Percentiles rank a stretch among this genome's conserved stretches.
These are phyloP conservation scores for Tychaedon coryphoeus DNA, from an alignment of 2,113 vertebrate species.

Conservation along the genomic window DNA sequence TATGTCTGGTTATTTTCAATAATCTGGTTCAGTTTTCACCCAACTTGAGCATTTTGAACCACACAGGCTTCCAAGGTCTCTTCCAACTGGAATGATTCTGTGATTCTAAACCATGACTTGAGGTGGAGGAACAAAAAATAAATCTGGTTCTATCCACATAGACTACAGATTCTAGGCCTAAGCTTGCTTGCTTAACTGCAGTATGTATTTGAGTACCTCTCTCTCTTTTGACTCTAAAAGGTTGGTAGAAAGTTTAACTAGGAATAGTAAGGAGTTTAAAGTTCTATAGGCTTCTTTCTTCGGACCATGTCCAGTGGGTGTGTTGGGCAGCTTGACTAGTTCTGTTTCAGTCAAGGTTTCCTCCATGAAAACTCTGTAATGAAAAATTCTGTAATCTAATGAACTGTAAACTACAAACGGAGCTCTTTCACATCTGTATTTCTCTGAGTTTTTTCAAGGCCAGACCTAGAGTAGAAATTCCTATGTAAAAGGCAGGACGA, in stretches of 20 bases:
- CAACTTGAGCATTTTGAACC: background rate
- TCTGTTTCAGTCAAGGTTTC: background rate
- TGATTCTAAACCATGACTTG: background rate
- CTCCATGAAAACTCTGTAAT: background rate
- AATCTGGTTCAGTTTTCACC: background rate
- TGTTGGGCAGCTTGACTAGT: background rate
- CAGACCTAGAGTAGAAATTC: background rate
- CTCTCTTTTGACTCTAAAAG: background rate
- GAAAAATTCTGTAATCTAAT: background rate
- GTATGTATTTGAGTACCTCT: background rate
- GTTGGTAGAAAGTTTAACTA: background rate
- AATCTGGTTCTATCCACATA: background rate
- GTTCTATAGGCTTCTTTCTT: background rate
- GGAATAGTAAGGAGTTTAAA: background rate
- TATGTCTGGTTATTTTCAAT: background rate
- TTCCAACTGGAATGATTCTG: background rate
- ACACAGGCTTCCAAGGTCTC: background rate
- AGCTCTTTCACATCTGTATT: background rate
- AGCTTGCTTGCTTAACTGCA: background rate
- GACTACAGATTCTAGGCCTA: background rate
- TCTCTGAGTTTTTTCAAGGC: background rate
- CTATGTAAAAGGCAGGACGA: background rate
- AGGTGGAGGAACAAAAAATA: background rate
- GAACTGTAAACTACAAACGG: background rate
- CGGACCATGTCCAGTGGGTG: background rate